phyloP scores from a whole-genome alignment of 2,888 invertebrate genomes.

The Drosophila subsilvestris region DNA sequence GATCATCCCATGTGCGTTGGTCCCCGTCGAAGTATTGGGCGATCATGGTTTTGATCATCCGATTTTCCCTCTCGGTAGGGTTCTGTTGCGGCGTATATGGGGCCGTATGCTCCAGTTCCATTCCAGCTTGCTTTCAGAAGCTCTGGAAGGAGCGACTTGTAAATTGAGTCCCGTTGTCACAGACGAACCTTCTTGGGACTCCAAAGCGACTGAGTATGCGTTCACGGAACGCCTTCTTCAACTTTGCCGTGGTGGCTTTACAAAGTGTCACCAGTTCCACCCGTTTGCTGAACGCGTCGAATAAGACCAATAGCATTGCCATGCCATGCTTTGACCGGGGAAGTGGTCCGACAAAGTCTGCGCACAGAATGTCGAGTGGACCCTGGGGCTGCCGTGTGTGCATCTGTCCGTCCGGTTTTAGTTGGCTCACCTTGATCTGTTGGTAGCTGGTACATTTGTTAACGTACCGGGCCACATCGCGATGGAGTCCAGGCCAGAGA shows the following conservation, averaged over 20 bases:
- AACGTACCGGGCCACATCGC: conserved; percentile 11
- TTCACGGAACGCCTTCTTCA: too few species aligned
- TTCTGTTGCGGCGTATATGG: not conserved
- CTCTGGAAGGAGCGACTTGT: too few species aligned
- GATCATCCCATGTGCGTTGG: not conserved
- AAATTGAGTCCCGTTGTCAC: too few species aligned
- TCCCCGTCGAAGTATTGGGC: not conserved
- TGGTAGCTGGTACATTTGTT: conserved; percentile 22
- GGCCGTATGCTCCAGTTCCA: too few species aligned
- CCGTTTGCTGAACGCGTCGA: conserved; percentile 37
- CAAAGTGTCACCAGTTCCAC: conserved; percentile 14
- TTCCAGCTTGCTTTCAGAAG: too few species aligned
- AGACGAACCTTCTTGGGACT: too few species aligned
- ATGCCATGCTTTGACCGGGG: conserved; percentile 35
- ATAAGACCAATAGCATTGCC: conserved; percentile 24
- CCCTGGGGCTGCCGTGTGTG: not conserved
- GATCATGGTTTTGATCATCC: conserved; percentile 1
- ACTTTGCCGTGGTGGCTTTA: not conserved
- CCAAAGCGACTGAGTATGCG: too few species aligned
- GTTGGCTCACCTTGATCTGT: conserved; percentile 27
- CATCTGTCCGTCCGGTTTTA: conserved; percentile 26
- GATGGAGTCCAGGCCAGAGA: not conserved
- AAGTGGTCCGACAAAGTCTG: conserved; percentile 34
- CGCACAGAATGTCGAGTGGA: conserved; percentile 21
- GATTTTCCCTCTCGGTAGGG: not conserved